Evolutionary conservation across 2,113 vertebrate genomes (phyloP), one percentile per base, ranked within the genome.

Genomic region (Condylura cristata): DNA sequence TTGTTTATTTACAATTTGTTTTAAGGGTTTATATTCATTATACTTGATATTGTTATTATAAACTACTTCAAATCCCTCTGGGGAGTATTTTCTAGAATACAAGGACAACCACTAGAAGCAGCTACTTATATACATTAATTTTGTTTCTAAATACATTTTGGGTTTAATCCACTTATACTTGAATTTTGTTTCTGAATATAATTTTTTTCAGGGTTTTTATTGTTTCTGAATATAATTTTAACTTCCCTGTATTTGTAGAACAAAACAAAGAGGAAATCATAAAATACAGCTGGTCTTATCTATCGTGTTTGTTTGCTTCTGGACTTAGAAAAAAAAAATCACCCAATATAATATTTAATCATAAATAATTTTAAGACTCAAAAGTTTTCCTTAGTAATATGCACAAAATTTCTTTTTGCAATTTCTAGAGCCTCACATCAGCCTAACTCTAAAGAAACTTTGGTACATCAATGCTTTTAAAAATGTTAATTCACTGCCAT

Each of bases 341-440:
- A 68, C 16, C 14, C 17, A 63, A 51, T 63, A 86, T 24, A 81
- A 68, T 18, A 75, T 51, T 71, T 78, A 93, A 74, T 91, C 44
- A 58, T 70, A 37, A 63, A 26, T 82, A 89, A 89, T 80, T 68
- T 89, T 83, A 94, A 93, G 37, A 61, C 0, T 81, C 56, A 78
- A 53, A 53, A 24, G n/a, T 87, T 84, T 46, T 34, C 74, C 28
- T 91, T 82, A 85, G 65, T n/a, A 94, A 68, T 37, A 94, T 16
- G 8, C 2, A 86, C 18, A 53, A 74, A 86, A 91, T 89, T 16
- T 70, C 44, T 56, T 79, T 41, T 60, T 76, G 28, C 4, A 93
- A 79, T 37, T 46, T 95, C 44, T 71, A 89, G 66, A 91, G 53
- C 44, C 46, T 84, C 39, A 79, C 28, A 91, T 82, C 71, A 78